These are phyloP conservation scores for Xanthia togata DNA, from an alignment of 2,888 invertebrate genomes.

Conservation along the genomic window DNA sequence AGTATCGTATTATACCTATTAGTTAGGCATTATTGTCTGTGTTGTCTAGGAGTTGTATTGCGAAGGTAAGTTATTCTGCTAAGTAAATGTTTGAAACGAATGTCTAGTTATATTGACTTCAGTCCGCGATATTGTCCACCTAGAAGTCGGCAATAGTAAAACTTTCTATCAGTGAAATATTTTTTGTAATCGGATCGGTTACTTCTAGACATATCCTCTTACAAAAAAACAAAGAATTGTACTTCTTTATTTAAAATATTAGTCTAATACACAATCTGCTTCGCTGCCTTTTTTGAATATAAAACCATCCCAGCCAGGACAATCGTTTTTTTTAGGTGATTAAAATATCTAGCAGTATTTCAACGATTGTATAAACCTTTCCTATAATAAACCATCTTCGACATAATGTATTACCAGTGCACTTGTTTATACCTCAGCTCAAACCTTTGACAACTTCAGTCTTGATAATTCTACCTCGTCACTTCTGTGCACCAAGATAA, in stretches of 20 bases:
- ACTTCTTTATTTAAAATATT: too few species aligned
- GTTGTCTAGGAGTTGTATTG: not conserved
- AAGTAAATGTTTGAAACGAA: not conserved
- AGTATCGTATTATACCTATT: conserved; percentile 9
- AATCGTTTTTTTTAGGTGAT: too few species aligned
- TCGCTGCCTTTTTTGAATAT: not conserved
- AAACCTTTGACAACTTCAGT: too few species aligned
- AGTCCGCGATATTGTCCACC: too few species aligned
- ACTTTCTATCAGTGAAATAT: too few species aligned
- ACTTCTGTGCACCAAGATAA: not conserved
- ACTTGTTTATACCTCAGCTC: too few species aligned
- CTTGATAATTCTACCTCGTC: conserved; percentile 4
- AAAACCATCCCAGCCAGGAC: not conserved
- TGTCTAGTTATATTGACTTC: too few species aligned
- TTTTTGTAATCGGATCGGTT: not conserved
- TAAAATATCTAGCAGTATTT: too few species aligned
- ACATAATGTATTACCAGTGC: too few species aligned
- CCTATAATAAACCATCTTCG: too few species aligned
- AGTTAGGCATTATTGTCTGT: conserved; percentile 3
- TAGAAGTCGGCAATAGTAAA: too few species aligned
- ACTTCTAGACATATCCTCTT: not conserved
- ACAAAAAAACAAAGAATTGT: not conserved
- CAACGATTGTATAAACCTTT: too few species aligned
- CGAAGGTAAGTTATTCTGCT: not conserved
- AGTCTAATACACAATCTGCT: not conserved